These are phyloP conservation scores for Camptogramma bilineatum DNA, from an alignment of 2,888 invertebrate species.

Conservation along the genomic window DNA sequence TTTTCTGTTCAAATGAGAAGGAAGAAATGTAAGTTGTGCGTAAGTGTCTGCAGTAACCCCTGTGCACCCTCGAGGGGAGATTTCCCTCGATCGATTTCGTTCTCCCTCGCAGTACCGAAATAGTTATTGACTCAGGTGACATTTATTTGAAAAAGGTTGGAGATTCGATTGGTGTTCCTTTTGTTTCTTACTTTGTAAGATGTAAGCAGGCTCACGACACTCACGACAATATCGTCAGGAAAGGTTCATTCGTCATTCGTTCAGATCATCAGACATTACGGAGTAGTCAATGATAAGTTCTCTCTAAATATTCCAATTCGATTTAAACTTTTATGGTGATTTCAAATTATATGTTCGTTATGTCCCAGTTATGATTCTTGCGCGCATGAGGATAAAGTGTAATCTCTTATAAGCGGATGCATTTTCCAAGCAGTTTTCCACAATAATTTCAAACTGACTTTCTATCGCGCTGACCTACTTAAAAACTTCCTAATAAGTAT, in stretches of 20 bases:
- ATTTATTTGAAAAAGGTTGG: constrained; percentile 33
- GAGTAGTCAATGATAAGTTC: too few species aligned
- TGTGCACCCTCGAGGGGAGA: constrained; percentile 56
- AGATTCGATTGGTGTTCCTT: background rate
- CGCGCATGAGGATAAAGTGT: background rate
- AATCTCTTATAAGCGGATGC: background rate
- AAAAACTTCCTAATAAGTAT: constrained; percentile 24
- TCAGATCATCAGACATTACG: background rate
- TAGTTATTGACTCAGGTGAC: constrained; percentile 66
- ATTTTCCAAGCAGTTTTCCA: constrained; percentile 22
- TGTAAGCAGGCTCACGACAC: background rate
- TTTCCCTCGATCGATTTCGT: constrained; percentile 66
- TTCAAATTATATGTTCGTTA: background rate
- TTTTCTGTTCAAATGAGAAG: constrained; percentile 18
- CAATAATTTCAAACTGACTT: constrained; percentile 32
- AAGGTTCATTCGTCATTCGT: too few species aligned
- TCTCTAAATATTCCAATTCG: too few species aligned
- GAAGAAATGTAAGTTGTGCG: constrained; percentile 32
- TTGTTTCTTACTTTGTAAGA: background rate
- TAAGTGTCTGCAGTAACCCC: constrained; percentile 55
- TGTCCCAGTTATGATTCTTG: background rate
- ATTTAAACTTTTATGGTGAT: too few species aligned
- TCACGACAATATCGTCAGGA: too few species aligned
- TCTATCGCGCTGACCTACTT: constrained; percentile 36
- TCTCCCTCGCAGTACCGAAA: constrained; percentile 62